Evolutionary conservation across 2,888 invertebrate species (phyloP).

Genomic region (Cerastis rubricosa): DNA sequence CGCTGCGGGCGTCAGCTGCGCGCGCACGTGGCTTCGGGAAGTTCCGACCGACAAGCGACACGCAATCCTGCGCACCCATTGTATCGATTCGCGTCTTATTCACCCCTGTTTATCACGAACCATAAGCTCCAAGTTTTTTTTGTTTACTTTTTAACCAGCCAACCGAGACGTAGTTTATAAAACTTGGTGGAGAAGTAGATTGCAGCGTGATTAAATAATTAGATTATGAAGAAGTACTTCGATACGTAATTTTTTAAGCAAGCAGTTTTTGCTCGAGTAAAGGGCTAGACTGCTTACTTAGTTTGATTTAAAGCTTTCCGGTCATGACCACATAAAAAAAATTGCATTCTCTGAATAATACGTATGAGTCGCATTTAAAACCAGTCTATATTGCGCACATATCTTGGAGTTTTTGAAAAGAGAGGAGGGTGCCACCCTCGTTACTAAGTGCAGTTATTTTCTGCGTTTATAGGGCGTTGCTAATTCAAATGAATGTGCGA

Average conservation of each 20-base stretch:
- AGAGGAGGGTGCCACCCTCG: constrained; percentile 81
- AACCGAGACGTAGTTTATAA: constrained; percentile 10
- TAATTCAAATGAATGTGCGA: constrained; percentile 73
- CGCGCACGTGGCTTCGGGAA: constrained; percentile 78
- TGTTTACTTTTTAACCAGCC: constrained; percentile 7
- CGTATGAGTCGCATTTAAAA: constrained; percentile 30
- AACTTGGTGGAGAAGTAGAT: constrained; percentile 13
- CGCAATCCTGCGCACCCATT: constrained; percentile 76
- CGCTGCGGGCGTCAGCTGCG: constrained; percentile 86
- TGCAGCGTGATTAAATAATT: constrained; percentile 1
- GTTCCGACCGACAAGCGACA: constrained; percentile 61
- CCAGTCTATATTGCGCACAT: constrained; percentile 56
- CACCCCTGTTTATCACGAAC: constrained; percentile 56
- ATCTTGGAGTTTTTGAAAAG: constrained; percentile 62
- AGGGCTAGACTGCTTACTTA: constrained; percentile 1
- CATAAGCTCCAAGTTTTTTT: constrained; percentile 34
- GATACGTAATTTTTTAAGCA: neutral
- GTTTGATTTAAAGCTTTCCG: neutral
- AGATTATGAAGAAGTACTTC: neutral
- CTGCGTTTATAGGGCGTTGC: constrained; percentile 78
- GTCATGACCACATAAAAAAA: constrained; percentile 1
- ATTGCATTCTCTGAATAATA: constrained; percentile 35
- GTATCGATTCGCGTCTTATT: constrained; percentile 69
- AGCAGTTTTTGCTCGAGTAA: neutral
- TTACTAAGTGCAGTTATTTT: constrained; percentile 82